Evolutionary conservation across 1,140 invertebrate genomes (phyloP).

Genomic region (Asobara japonica): DNA sequence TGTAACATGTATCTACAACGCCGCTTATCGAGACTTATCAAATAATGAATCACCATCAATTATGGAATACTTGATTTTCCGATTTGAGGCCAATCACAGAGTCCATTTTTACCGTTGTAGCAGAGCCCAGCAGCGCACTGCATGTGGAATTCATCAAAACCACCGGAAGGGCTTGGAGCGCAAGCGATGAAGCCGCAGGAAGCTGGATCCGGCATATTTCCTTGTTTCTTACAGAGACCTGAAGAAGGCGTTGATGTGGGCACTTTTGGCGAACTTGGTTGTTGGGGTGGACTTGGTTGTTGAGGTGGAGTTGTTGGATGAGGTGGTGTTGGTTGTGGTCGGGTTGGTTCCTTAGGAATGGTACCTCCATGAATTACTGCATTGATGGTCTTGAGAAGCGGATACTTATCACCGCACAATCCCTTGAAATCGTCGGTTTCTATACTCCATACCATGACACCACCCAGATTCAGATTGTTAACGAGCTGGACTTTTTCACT

Average conservation of each 20-base stretch:
- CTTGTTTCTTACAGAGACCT: background rate
- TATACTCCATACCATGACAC: conserved; percentile 79
- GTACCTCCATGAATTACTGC: conserved; percentile 45
- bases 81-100: conserved; percentile 24
- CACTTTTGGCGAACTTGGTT: background rate
- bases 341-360: background rate
- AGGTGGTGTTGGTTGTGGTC: background rate
- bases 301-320: too few relatives aligned
- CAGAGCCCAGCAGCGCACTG: background rate
- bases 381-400: conserved; percentile 71
- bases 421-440: conserved; percentile 79
- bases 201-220: conserved; percentile 10
- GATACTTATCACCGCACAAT: conserved; percentile 70
- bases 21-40: background rate
- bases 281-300: background rate
- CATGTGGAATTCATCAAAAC: background rate
- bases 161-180: background rate
- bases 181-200: conserved; percentile 20
- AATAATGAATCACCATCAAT: background rate
- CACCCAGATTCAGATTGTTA: conserved; percentile 67
- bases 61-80: background rate
- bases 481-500: conserved; percentile 69
- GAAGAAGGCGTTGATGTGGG: background rate
- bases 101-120: background rate
- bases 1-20: too few relatives aligned